Percentiles rank a stretch among this genome's conserved stretches.
Conservation (phyloP, 2,888 invertebrate species). For the Crocallis elinguaria region DNA sequence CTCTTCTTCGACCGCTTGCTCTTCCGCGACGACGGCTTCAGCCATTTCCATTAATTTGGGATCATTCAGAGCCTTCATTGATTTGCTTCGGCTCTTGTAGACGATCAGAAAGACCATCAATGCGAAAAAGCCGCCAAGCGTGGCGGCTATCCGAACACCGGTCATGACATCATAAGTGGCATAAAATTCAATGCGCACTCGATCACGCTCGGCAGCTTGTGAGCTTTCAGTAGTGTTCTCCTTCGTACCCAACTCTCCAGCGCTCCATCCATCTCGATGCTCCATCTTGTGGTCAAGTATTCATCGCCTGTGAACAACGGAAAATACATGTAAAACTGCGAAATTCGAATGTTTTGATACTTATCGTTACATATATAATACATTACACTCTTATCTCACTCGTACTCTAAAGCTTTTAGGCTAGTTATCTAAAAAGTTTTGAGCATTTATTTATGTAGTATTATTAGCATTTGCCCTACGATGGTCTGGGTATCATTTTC, state of each 20-base stretch:
- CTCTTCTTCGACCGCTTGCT: constrained; percentile 89
- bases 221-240: constrained; percentile 70
- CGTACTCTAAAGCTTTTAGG: constrained; percentile 24
- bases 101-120: constrained; percentile 96
- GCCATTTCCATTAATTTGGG: constrained; percentile 92
- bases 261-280: constrained; percentile 73
- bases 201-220: constrained; percentile 86
- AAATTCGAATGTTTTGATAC: constrained; percentile 5
- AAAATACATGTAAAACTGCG: constrained; percentile 14
- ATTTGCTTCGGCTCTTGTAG: constrained; percentile 94
- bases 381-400: constrained; percentile 1
- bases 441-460: background rate
- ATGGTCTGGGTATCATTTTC: no score
- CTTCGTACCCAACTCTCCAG: constrained; percentile 61
- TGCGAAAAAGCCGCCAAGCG: constrained; percentile 95
- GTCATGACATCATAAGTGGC: constrained; percentile 97
- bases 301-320: constrained; percentile 76
- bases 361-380: constrained; percentile 16
- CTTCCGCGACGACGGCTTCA: constrained; percentile 89
- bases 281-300: constrained; percentile 79
- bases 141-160: constrained; percentile 95
- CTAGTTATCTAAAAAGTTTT: constrained; percentile 20
- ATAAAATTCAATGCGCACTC: constrained; percentile 92
- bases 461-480: no score
- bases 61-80: constrained; percentile 90